phyloP scores from a whole-genome alignment of 2,888 invertebrate species.

The Meta bourneti region DNA sequence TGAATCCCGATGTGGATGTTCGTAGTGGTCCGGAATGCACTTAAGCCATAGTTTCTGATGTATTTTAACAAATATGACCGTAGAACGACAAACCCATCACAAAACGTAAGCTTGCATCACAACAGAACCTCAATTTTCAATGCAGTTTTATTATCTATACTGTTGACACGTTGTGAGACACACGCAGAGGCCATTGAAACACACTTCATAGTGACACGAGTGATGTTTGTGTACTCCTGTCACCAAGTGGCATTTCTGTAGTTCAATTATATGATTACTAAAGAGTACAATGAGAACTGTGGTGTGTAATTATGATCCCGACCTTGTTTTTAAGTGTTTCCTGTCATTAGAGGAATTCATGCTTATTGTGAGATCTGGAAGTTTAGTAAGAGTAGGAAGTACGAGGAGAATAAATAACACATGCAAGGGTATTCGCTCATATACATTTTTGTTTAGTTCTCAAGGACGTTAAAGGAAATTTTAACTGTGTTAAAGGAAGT shows the following conservation, averaged over 20 bases:
- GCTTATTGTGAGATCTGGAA: background rate
- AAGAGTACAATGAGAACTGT: background rate
- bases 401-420: background rate
- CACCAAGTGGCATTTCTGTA: background rate
- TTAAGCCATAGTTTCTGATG: too few species aligned
- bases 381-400: background rate
- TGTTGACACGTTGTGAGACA: background rate
- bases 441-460: background rate
- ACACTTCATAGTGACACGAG: background rate
- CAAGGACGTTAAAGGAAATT: background rate
- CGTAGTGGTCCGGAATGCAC: too few species aligned
- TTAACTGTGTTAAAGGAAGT: background rate
- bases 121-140: background rate
- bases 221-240: background rate
- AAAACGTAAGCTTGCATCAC: background rate
- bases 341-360: background rate
- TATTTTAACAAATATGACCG: too few species aligned
- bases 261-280: background rate
- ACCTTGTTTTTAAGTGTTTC: background rate
- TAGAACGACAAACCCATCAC: background rate
- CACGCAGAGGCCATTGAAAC: background rate
- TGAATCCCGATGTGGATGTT: too few species aligned
- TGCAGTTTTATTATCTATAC: background rate
- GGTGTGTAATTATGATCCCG: background rate
- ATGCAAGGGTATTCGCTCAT: background rate